Base-by-base conservation (phyloP, 2,113 vertebrate species). In the Paramisgurnus dabryanus region DNA sequence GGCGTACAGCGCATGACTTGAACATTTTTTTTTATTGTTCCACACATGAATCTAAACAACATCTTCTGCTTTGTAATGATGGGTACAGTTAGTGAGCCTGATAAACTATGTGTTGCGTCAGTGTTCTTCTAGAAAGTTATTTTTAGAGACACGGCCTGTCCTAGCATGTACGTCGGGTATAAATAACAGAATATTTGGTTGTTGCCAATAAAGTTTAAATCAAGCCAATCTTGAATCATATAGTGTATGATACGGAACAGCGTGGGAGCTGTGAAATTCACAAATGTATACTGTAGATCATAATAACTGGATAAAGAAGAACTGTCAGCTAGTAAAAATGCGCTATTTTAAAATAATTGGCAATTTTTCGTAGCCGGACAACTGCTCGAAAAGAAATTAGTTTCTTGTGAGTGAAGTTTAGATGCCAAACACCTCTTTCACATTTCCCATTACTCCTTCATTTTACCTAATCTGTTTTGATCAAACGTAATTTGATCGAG, bases 401-500 rank as follows among this genome's bases (percentile, higher is more conserved):
- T 6, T 55, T 77, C 17, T 66, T 22, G 63, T 15, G 10, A 41
- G 61, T 43, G 27, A 76, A 80, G 82, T 81, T 84, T 71, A 78
- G 11, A 60, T 68, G 69, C 73, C 74, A 69, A 65, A 66, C 75
- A 58, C 75, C 55, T 55, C 27, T 15, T 50, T 65, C 55, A 65
- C 72, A 65, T 58, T 74, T 57, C 60, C 53, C 65, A 65, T 66
- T 63, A 69, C 67, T 79, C 58, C 49, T 82, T 79, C 67, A 70
- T 64, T 82, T 82, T 79, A 71, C 67, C 82, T 84, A 67, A 81
- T 79, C 66, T 79, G 47, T 39, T 27, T 41, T 76, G 78, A 81
- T 82, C 76, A 84, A 79, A 84, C 74, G 58, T 76, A 82, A 84
- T 84, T 79, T 82, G 83, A 79, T 78, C 10, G 76, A 82, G 70